Base-by-base conservation (phyloP, 1,140 invertebrate genomes). In the Solen grandis region DNA sequence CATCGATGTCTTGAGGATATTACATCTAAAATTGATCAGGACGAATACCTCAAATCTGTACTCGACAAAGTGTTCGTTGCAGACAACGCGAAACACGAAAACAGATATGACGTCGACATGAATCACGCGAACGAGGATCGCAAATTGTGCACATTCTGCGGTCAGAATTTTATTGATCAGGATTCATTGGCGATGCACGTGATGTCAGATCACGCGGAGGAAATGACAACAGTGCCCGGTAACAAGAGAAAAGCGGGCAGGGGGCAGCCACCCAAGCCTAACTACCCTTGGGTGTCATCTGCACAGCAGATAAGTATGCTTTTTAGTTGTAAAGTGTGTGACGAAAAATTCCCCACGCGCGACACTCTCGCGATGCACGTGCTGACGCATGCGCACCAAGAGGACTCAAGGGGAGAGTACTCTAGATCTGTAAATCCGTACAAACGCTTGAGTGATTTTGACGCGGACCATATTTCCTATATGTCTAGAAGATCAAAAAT, bases 181-280 rank as follows among this genome's bases (percentile, higher is more conserved):
- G 81, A 83, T 60, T 78, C 81, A 0, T 46, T 83, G 29, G 81
- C 81, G 1, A 83, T 83, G 81, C 81, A 83, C 36, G 74, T 83
- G 50, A 83, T 83, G 81, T 83, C 81, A 1, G 62, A 73, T 38
- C 81, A 83, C 62, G 54, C 81, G 5, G 62, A 76, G n/a, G 55
- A 66, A 31, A 75, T 76, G 38, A 62, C 72, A 16, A 8, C 8
- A 46, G 19, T 10, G 8, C 41, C 41, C 8, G 19, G 19, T 46
- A 46, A 46, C 8, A 46, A 46, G 41, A 8, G 41, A 19, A 46
- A 8, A 8, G 41, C 41, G 19, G n/a, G n/a, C n/a, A n/a, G n/a
- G n/a, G n/a, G n/a, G n/a, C n/a, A n/a, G n/a, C n/a, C n/a, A n/a
- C n/a, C n/a, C n/a, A n/a, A n/a, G n/a, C n/a, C n/a, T n/a, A n/a